Conservation (phyloP, 2,888 invertebrate genomes). For the Meandrusa payeni region DNA sequence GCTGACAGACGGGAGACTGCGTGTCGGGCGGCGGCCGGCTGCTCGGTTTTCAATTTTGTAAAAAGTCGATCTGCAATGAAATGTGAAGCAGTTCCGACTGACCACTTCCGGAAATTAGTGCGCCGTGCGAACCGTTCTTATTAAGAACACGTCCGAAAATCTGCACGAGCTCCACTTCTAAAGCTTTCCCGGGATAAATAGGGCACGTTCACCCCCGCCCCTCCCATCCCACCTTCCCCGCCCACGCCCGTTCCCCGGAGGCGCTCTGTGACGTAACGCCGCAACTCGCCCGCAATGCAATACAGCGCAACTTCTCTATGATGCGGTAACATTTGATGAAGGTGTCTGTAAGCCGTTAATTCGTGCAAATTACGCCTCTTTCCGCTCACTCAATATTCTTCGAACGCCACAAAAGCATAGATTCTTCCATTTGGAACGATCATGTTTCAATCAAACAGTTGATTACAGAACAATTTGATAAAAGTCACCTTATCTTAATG, state of each 20-base stretch:
- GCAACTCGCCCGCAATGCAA: conserved; percentile 38
- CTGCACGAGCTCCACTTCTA: conserved; percentile 37
- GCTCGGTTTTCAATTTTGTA: too few species aligned
- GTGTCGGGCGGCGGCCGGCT: too few species aligned
- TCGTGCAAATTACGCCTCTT: conserved; percentile 17
- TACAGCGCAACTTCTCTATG: conserved; percentile 25
- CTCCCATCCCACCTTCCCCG: conserved; percentile 28
- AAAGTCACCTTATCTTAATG: too few species aligned
- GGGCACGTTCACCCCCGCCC: conserved; percentile 37
- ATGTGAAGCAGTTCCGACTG: too few species aligned
- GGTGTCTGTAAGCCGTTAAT: too few species aligned
- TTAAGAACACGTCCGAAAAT: conserved; percentile 33
- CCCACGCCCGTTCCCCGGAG: conserved; percentile 26
- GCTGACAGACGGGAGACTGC: too few species aligned
- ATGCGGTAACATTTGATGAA: conserved; percentile 22
- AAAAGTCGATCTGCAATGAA: too few species aligned
- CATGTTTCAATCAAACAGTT: too few species aligned
- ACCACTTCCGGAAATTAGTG: neutral
- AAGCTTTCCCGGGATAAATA: conserved; percentile 43
- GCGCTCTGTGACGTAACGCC: conserved; percentile 37
- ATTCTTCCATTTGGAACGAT: too few species aligned
- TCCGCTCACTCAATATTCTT: conserved; percentile 14
- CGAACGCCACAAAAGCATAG: conserved; percentile 2
- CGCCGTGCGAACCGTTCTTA: conserved; percentile 12
- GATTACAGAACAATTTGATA: too few species aligned